Evolutionary conservation across 2,888 invertebrate species (phyloP), one percentile per base, ranked within the genome.

Genomic region (Caenorhabditis sp.): DNA sequence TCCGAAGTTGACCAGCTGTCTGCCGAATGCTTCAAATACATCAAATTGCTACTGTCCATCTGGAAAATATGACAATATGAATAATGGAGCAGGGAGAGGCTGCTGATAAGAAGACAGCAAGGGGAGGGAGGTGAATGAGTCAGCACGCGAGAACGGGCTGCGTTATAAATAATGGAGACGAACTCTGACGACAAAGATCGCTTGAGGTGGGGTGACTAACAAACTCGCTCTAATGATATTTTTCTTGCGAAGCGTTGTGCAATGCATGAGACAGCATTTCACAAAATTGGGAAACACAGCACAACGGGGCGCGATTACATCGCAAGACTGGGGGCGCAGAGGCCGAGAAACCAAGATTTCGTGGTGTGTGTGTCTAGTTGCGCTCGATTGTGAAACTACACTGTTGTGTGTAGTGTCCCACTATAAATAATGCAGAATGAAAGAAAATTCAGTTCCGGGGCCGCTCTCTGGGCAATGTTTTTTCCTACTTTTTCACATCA

Each of bases 1-100:
- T 90, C 90, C 0, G 90, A 89, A 18, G 85, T 81, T 1, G 88
- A 86, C 83, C 85, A 88, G 53, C 87, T 87, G 72, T 89, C 88
- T 0, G 89, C 86, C 2, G n/a, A 53, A 35, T 62, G 69, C 26
- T 56, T 74, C 61, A 74, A 22, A 26, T 58, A 53, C 56, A 50
- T 44, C 35, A 78, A 50, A 18, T 40, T 8, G 40, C 37, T 55
- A 32, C 44, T 67, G 67, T 64, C 58, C 64, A 74, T 80, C 72
- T 80, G 53, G 13, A 74, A 62, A n/a, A n/a, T n/a, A n/a, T n/a
- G n/a, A n/a, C n/a, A n/a, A n/a, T n/a, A n/a, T n/a, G n/a, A n/a
- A n/a, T n/a, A n/a, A n/a, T n/a, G n/a, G n/a, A n/a, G n/a, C n/a
- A n/a, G 26, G 50, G n/a, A 53, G 32, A 28, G 47, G 18, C 18